These are phyloP conservation scores for Chitala chitala DNA, from an alignment of 2,113 vertebrate species.

Conservation along the genomic window DNA sequence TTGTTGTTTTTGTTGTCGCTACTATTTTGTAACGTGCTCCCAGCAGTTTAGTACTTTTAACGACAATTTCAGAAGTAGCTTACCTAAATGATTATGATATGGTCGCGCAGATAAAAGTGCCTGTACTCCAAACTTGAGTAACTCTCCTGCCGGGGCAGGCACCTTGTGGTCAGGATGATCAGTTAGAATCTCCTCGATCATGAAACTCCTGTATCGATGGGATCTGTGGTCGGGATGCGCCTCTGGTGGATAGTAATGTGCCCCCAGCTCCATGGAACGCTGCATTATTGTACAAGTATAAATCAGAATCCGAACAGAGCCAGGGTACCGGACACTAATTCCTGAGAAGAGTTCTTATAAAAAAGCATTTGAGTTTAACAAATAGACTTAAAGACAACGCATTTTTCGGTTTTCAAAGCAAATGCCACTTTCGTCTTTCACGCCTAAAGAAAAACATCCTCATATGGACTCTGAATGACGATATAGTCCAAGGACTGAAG, in stretches of 20 bases:
- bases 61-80: too few species aligned
- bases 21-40: too few species aligned
- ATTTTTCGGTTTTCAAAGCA: neutral
- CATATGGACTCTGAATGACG: neutral
- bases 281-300: constrained; percentile 67
- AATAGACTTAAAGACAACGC: constrained; percentile 3
- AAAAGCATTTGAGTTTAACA: constrained; percentile 8
- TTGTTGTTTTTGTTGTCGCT: too few species aligned
- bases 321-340: neutral
- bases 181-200: constrained; percentile 97
- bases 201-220: constrained; percentile 94
- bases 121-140: constrained; percentile 93
- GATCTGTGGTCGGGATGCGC: constrained; percentile 80
- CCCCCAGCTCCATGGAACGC: constrained; percentile 79
- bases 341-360: neutral
- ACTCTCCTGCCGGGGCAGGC: constrained; percentile 73
- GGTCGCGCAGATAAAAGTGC: constrained; percentile 83
- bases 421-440: constrained; percentile 8
- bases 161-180: constrained; percentile 80
- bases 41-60: too few species aligned
- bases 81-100: constrained; percentile 87
- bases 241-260: constrained; percentile 78
- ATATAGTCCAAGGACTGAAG: neutral
- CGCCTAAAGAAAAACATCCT: constrained; percentile 12
- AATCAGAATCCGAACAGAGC: constrained; percentile 24